Percentiles rank a stretch among this genome's conserved stretches.
Conservation (phyloP, 2,888 invertebrate species). For the Eupelmus urozonus region DNA sequence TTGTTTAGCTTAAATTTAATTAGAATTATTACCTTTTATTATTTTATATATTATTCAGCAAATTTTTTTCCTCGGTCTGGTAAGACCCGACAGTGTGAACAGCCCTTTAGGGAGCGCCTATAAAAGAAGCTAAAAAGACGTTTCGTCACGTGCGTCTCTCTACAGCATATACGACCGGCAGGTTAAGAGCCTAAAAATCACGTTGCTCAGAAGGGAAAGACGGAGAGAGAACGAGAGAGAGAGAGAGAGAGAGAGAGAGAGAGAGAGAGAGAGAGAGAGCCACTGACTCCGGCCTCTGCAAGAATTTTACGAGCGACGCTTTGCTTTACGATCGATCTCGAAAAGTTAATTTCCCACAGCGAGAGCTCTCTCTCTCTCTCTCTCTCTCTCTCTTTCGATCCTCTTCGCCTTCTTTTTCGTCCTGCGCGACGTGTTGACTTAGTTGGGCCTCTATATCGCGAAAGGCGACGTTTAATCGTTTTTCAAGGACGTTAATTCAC, state of each 20-base stretch:
- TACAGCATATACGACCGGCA: background rate
- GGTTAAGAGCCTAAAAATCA: background rate
- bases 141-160: constrained; percentile 22
- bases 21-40: no score
- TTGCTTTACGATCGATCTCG: constrained; percentile 59
- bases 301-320: constrained; percentile 52
- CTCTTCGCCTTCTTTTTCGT: background rate
- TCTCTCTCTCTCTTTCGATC: background rate
- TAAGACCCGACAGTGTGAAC: no score
- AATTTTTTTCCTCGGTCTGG: no score
- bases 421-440: constrained; percentile 37
- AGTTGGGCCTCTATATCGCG: constrained; percentile 49
- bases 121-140: background rate
- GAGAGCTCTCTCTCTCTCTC: constrained; percentile 13
- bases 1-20: no score
- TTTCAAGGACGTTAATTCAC: constrained; percentile 58
- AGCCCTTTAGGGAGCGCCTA: no score
- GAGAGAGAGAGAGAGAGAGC: background rate
- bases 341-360: constrained; percentile 58
- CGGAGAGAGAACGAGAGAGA: no score
- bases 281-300: background rate
- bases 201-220: no score
- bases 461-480: constrained; percentile 55
- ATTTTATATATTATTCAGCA: no score
- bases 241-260: no score